Evolutionary conservation across 2,113 vertebrate species (phyloP), one percentile per base, ranked within the genome.

Genomic region (Andinoacara biseriatus): DNA sequence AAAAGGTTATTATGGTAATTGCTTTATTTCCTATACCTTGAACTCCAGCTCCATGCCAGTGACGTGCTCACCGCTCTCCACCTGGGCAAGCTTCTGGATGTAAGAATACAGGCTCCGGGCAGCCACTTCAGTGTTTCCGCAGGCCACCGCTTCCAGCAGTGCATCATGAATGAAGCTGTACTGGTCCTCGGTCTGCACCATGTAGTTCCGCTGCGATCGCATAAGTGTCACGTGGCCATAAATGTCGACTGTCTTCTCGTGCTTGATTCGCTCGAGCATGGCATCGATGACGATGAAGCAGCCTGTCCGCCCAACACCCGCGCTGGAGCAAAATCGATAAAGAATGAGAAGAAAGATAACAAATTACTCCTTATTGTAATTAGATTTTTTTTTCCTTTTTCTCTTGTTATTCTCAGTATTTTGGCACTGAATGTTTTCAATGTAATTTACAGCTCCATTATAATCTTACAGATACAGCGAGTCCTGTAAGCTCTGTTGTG

Each of bases 141-240:
- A 99, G 87, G 98, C 97, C 10, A 99, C 98, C 0, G 98, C 98
- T 94, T 99, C 98, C 24, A 99, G 97, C 95, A 99, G 95, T 1
- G 98, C 97, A 33, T 99, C 98, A 4, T 99, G 98, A 82, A 99
- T 99, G 93, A 99, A 99, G 96, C 97, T 98, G 96, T 99, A 99
- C 96, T 99, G 98, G 92, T 99, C 98, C 85, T 99, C 98, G 0
- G 98, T 99, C 96, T 99, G 98, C 56, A 99, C 98, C 98, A 99
- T 99, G 95, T 99, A 99, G 94, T 99, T 99, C 10, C 98, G 94
- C 93, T 99, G 98, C 0, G 98, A 96, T 52, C 98, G 95, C 98
- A 99, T 99, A 89, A 99, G 97, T 0, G 98, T 99, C 94, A 99
- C 98, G 0, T 99, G 98, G 4, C 98, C 98, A 0, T 99, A 99